Conservation (phyloP, 1,140 invertebrate species). For the Zaprionus ornatus region DNA sequence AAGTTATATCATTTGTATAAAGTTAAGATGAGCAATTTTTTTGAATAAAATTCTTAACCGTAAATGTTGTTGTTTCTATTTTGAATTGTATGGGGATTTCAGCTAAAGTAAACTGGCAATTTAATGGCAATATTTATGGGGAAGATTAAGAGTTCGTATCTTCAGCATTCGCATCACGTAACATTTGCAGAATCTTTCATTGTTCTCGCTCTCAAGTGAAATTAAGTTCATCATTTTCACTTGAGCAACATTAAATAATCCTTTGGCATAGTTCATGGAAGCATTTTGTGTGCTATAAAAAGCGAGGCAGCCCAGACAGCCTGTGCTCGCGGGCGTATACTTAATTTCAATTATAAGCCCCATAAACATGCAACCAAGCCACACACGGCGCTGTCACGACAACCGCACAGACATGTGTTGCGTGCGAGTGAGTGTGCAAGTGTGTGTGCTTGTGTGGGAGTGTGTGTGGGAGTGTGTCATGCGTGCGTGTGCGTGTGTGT, state of each 20-base stretch:
- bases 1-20: conserved; percentile 81
- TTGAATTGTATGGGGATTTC: neutral
- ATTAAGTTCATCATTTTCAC: conserved; percentile 6
- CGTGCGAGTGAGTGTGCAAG: neutral
- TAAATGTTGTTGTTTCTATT: conserved; percentile 5
- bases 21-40: conserved; percentile 75
- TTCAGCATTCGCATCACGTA: neutral
- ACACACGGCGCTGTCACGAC: conserved; percentile 2
- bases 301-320: conserved; percentile 17
- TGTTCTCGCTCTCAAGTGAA: neutral
- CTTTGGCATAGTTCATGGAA: neutral
- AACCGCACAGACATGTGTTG: neutral
- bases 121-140: neutral
- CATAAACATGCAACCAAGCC: conserved; percentile 13
- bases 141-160: neutral
- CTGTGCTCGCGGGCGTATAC: conserved; percentile 41
- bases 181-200: neutral
- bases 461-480: neutral
- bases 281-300: conserved; percentile 10
- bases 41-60: conserved; percentile 82
- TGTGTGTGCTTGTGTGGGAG: neutral
- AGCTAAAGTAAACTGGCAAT: neutral
- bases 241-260: neutral
- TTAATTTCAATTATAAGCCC: conserved; percentile 38
- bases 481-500: neutral